Conservation (phyloP, 2,888 invertebrate genomes). For the Chamaedrilus cognettii region DNA sequence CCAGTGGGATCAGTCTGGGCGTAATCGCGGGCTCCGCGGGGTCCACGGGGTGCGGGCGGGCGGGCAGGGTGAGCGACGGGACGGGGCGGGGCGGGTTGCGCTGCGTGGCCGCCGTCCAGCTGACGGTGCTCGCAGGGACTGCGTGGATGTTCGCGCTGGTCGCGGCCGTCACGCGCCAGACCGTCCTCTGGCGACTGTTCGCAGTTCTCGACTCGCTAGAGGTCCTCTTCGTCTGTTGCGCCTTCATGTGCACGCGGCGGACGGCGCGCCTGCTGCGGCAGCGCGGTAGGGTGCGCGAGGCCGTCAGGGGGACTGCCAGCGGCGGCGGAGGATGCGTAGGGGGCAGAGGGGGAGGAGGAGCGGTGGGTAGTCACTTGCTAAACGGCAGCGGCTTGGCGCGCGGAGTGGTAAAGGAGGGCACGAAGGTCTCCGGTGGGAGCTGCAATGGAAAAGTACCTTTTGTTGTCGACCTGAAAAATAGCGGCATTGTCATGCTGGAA, state of each 20-base stretch:
- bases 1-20: not conserved
- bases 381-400: not conserved
- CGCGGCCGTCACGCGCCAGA: not conserved
- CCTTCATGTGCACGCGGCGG: slow-evolving; percentile 5
- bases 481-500: slow-evolving; percentile 8
- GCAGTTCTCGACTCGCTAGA: slow-evolving; percentile 5
- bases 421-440: not conserved
- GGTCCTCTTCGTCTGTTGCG: slow-evolving; percentile 4
- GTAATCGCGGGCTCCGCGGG: not conserved
- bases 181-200: slow-evolving; percentile 10
- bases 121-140: not conserved
- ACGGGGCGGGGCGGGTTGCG: not conserved
- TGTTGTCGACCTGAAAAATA: not conserved
- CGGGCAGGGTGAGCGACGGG: not conserved
- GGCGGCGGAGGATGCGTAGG: not conserved
- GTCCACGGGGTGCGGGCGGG: not conserved
- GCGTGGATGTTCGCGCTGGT: slow-evolving; percentile 10
- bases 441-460: not conserved
- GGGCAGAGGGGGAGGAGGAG: not conserved
- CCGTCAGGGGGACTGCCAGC: not conserved
- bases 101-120: not conserved
- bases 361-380: too few relatives aligned
- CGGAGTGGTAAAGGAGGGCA: not conserved
- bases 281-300: not conserved
- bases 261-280: not conserved